These are phyloP conservation scores for Callaeas wilsoni DNA, from an alignment of 2,113 vertebrate species.

Conservation along the genomic window DNA sequence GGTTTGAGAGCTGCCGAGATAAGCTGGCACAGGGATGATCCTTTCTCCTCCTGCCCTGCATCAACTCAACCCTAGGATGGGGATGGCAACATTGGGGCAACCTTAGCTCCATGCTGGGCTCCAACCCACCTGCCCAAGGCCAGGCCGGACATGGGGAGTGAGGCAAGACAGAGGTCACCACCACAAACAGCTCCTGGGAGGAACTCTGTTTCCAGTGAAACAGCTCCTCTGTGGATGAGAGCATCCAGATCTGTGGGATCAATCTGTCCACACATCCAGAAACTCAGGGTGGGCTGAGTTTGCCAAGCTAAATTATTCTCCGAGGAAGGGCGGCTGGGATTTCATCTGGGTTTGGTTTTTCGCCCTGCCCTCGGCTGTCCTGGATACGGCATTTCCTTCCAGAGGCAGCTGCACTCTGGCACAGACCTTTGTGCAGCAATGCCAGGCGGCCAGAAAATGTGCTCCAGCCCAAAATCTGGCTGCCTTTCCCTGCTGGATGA, in stretches of 20 bases:
- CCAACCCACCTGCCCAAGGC: background rate
- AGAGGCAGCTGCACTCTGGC: background rate
- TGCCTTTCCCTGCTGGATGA: slow-evolving; percentile 31
- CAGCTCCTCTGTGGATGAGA: background rate
- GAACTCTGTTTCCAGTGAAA: background rate
- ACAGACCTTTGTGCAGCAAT: background rate
- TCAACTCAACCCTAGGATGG: accelerated
- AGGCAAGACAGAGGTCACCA: accelerated
- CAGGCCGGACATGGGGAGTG: background rate
- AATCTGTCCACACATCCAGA: background rate
- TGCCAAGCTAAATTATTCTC: background rate
- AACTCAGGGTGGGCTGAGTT: background rate
- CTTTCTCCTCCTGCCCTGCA: background rate
- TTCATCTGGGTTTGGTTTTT: background rate
- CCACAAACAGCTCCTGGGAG: background rate
- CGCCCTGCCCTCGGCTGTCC: background rate
- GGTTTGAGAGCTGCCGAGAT: background rate
- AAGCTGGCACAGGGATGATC: background rate
- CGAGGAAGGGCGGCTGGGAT: background rate
- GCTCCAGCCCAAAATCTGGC: slow-evolving; percentile 14
- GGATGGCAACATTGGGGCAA: background rate
- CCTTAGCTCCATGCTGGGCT: background rate
- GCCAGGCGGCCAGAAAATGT: slow-evolving; percentile 43
- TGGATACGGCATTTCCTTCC: background rate
- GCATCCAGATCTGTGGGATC: background rate